A percentile compares a stretch with the other conserved stretches of the same genome.
Evolutionary conservation across 1,140 invertebrate species (phyloP).

Genomic region (Drosophila leontia): DNA sequence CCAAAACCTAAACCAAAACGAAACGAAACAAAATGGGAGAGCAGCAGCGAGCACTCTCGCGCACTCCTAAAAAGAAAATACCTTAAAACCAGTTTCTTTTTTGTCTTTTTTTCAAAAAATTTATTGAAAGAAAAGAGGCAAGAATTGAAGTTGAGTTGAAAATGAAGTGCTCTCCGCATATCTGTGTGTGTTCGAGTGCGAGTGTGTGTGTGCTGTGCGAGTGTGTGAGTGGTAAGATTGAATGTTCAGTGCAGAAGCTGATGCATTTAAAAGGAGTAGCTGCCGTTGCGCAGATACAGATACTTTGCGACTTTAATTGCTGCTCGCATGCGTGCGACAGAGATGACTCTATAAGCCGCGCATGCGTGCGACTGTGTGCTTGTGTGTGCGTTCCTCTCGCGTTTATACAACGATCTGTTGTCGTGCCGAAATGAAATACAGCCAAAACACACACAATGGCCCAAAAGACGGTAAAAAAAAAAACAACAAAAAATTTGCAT

Average conservation of each 20-base stretch:
- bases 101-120: conserved; percentile 66
- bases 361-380: conserved; percentile 7
- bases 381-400: conserved; percentile 35
- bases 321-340: conserved; percentile 59
- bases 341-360: conserved; percentile 65
- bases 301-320: conserved; percentile 74
- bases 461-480: conserved; percentile 54
- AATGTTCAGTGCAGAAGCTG: conserved; percentile 77
- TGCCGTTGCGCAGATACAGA: conserved; percentile 72
- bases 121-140: conserved; percentile 73
- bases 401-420: conserved; percentile 49
- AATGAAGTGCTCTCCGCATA: conserved; percentile 70
- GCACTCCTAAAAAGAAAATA: conserved; percentile 74
- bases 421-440: conserved; percentile 74
- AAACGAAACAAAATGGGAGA: conserved; percentile 40
- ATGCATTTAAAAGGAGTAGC: conserved; percentile 82
- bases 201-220: conserved; percentile 33
- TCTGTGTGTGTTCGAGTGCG: conserved; percentile 21
- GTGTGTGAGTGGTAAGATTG: conserved; percentile 66
- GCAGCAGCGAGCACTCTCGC: conserved; percentile 56
- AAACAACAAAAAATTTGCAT: conserved; percentile 71
- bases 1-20: conserved; percentile 15
- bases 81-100: conserved; percentile 83
- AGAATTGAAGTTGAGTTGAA: conserved; percentile 75
- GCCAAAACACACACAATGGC: conserved; percentile 47